Evolutionary conservation across 2,888 invertebrate species (phyloP).

Genomic region (Cryptus viduatorius): DNA sequence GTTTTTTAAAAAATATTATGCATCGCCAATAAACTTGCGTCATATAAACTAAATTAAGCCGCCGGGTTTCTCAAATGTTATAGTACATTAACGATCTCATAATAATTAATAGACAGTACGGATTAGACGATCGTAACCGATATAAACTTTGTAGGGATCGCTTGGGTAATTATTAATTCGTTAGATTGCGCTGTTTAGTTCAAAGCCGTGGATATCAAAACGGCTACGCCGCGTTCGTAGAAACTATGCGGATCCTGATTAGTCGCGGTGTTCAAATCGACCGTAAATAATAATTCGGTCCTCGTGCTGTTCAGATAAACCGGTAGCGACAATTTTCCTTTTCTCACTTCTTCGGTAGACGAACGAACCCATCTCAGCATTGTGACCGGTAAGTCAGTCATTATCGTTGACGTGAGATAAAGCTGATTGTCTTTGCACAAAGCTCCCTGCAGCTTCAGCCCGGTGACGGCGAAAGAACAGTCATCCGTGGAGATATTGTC

Average conservation of each 20-base stretch:
- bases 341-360: constrained; percentile 84
- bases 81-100: background rate
- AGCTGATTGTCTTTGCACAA: constrained; percentile 96
- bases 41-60: constrained; percentile 27
- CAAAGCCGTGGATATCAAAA: constrained; percentile 96
- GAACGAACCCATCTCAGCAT: constrained; percentile 95
- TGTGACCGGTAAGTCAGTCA: constrained; percentile 96
- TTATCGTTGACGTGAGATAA: constrained; percentile 96
- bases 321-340: constrained; percentile 94
- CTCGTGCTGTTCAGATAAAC: constrained; percentile 99
- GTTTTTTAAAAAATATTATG: constrained; percentile 19
- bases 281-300: constrained; percentile 97
- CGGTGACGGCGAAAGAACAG: constrained; percentile 90
- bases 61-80: constrained; percentile 17
- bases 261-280: constrained; percentile 96
- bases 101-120: constrained; percentile 50
- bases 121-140: constrained; percentile 27
- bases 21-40: constrained; percentile 12
- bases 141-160: background rate
- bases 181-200: constrained; percentile 86
- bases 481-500: constrained; percentile 87
- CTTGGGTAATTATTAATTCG: background rate
- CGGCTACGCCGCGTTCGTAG: constrained; percentile 99
- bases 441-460: constrained; percentile 98
- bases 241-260: constrained; percentile 98